Percentiles rank a stretch among this genome's conserved stretches.
Evolutionary conservation across 2,888 invertebrate species (phyloP).

Genomic region (Chymomyza procnemis): DNA sequence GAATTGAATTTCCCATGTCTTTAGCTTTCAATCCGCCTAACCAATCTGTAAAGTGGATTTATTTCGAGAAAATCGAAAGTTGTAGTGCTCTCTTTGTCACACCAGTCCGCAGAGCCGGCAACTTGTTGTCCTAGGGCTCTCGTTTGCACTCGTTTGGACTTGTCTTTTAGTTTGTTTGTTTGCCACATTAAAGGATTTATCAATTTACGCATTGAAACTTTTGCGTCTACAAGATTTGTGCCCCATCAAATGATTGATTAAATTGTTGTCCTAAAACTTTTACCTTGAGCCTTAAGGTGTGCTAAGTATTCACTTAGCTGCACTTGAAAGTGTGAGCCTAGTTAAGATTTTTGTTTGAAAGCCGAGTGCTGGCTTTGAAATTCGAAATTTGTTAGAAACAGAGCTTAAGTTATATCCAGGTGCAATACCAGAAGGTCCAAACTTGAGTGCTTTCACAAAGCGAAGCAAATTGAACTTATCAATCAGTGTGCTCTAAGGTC

Average conservation of each 20-base stretch:
- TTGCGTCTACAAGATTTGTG: conserved; percentile 36
- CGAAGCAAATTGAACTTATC: background rate
- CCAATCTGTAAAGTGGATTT: conserved; percentile 70
- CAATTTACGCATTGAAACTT: conserved; percentile 61
- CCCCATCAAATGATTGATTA: conserved; percentile 60
- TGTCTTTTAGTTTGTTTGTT: conserved; percentile 13
- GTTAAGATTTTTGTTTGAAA: background rate
- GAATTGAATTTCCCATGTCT: conserved; percentile 59
- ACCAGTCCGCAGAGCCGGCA: background rate
- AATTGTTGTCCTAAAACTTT: conserved; percentile 26
- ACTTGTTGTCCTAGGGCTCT: conserved; percentile 20
- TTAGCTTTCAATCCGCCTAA: background rate
- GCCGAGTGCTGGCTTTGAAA: background rate
- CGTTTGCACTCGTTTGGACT: background rate
- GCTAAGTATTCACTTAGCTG: background rate
- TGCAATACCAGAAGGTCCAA: background rate
- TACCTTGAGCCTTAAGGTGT: background rate
- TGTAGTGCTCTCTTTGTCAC: conserved; percentile 36
- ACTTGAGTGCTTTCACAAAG: too few relatives aligned
- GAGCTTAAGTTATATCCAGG: background rate
- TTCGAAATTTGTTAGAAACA: background rate
- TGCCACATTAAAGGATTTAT: conserved; percentile 65
- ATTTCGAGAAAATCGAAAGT: conserved; percentile 68
- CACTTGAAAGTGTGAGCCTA: background rate
- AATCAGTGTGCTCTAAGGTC: background rate